phyloP scores from a whole-genome alignment of 1,140 invertebrate species.

The Steinernema khuongi region DNA sequence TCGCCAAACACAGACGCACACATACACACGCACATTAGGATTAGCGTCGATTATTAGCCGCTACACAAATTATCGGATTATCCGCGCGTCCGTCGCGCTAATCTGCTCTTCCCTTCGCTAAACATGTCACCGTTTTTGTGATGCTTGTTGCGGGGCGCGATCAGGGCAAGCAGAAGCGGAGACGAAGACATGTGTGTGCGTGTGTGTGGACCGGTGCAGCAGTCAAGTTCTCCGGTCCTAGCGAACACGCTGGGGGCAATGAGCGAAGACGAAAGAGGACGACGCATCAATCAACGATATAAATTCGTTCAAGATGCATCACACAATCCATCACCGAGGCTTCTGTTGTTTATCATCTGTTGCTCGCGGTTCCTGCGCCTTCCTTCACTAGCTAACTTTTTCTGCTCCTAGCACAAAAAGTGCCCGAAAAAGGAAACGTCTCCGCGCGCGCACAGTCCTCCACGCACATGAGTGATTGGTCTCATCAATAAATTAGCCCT shows the following conservation, averaged over 20 bases:
- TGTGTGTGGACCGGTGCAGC: too few species aligned
- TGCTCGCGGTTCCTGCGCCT: background rate
- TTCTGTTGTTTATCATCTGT: slow-evolving; percentile 15
- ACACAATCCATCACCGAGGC: slow-evolving; percentile 13
- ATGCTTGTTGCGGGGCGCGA: background rate
- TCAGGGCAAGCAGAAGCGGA: too few species aligned
- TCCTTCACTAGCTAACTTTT: background rate
- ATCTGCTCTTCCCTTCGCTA: background rate
- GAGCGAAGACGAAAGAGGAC: slow-evolving; percentile 9
- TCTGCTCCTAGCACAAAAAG: background rate
- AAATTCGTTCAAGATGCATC: slow-evolving; percentile 17
- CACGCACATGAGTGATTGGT: background rate
- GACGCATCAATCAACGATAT: slow-evolving; percentile 14
- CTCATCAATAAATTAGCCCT: slow-evolving; percentile 9
- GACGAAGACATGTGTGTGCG: too few species aligned
- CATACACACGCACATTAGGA: slow-evolving; percentile 11
- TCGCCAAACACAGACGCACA: background rate
- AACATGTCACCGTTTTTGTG: background rate
- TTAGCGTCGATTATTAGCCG: slow-evolving; percentile 3
- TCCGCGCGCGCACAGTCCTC: background rate
- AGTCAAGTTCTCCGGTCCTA: background rate
- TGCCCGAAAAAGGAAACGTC: background rate
- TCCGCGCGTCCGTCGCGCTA: background rate
- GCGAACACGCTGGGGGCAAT: slow-evolving; percentile 8
- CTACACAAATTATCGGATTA: slow-evolving; percentile 6